Evolutionary conservation across 2,888 invertebrate genomes (phyloP), one percentile per base, ranked within the genome.

Genomic region (Habrosyne pyritoides): DNA sequence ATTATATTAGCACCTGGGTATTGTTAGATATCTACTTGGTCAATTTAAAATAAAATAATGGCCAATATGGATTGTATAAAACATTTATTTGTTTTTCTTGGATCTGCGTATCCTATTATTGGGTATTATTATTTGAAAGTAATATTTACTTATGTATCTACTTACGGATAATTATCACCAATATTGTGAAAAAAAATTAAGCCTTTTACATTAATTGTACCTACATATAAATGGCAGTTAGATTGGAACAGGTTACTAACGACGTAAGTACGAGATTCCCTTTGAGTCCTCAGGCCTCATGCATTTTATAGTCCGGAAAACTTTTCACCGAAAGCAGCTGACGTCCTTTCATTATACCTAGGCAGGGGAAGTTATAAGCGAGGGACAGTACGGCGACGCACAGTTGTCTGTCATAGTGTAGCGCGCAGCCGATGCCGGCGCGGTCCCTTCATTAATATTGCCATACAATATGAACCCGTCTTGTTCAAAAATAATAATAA

Each of bases 341-440:
- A 73, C 78, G 83, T 77, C 77, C 81, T 85, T 82, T 79, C 75
- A 71, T 72, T 74, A 42, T 42, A 18, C 42, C 73, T 62, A 76
- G 78, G 71, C 77, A 79, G 77, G 79, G 77, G 81, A 75, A 76
- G 83, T 79, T 88, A 88, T 81, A 89, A 84, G 80, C 81, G 81
- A 80, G 84, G 84, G 84, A 84, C 79, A 70, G 72, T 71, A 64
- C 68, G 61, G 71, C 66, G 66, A 68, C 76, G 67, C 73, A 75
- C 87, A 86, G 86, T 88, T 81, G 86, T 77, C 79, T 79, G 69
- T 67, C 69, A 68, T 67, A 62, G 64, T 66, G 64, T 55, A 67
- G 75, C 59, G 67, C 59, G 63, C 53, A 59, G 72, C 70, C 73
- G 71, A 57, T 62, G 67, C 58, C 66, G 62, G 56, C 65, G 66